Evolutionary conservation across 2,113 vertebrate species (phyloP), one percentile per base, ranked within the genome.

Genomic region (Phaethon lepturus): DNA sequence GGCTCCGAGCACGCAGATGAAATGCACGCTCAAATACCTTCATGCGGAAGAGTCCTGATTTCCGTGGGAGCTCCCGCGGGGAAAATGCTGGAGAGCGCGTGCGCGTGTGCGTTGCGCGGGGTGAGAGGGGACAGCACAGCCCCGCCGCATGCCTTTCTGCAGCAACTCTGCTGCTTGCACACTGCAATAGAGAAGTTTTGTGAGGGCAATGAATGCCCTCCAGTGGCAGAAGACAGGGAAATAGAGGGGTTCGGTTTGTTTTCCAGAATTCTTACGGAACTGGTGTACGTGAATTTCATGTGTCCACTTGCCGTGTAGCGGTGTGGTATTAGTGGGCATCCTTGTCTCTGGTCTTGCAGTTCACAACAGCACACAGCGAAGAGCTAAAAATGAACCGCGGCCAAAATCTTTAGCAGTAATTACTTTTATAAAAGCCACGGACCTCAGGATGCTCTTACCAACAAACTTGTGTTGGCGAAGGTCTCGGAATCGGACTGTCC

Each of bases 121-220:
- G 3, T 18, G 9, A 33, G 42, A 3, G 1, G n/a, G 20, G 38
- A 12, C 31, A 15, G 7, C 50, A 4, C 24, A 17, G 44, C 31
- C 59, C 31, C n/a, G 22, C 16, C 5, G 0, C 3, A 9, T 5
- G 29, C 47, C 18, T 33, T 42, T 15, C 52, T 47, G 74, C 64
- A 38, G 71, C n/a, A 16, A 1, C 44, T 56, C 60, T 13, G 63
- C 38, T 23, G 13, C n/a, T 22, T 5, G 62, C 50, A 29, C 7
- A 11, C 42, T 47, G n/a, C 40, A 14, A 3, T 3, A 35, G 25
- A 24, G 17, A 22, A 11, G 62, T 38, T 90, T 94, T 93, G 26
- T 28, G 44, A 97, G 92, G 81, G 53, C 59, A 29, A 6, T 44
- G 93, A 76, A 91, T 91, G 93, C 93, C 95, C 92, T 90, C 95